Base-by-base conservation (phyloP, 1,140 invertebrate genomes). In the Bombus superbus region DNA sequence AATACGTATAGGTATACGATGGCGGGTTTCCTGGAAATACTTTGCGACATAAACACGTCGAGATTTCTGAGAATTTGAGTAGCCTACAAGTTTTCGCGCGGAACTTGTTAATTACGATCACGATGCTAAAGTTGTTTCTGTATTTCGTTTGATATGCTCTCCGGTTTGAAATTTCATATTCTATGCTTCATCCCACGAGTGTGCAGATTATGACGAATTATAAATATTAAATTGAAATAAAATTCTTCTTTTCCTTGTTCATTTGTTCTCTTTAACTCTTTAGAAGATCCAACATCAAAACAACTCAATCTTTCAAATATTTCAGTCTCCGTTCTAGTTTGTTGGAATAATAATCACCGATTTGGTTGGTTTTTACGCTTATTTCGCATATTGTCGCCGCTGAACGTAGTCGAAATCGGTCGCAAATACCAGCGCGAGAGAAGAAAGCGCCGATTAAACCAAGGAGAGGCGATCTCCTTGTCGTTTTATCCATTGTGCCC, bases 401-500 rank as follows among this genome's bases (percentile, higher is more conserved):
- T 35, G 32, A 35, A 28, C n/a, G 18, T 47, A 35, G 5, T 53
- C 25, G 74, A 25, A 22, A 57, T 35, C 4, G 47, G 22, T 59
- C 22, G 47, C 25, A 75, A 75, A 32, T 38, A 53, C n/a, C 47
- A 47, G 1, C 13, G 22, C 0, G 57, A 64, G 42, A 22, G 28
- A 47, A 44, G 57, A 42, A 32, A 42, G 25, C 57, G 57, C 22
- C 32, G 71, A 81, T 74, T 66, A 74, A 82, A 44, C 40, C 38
- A n/a, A 22, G 11, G n/a, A 62, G 80, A 73, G 64, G 64, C 71
- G 57, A 75, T 75, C 44, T 35, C 35, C 62, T 77, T 68, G 44
- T 62, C 38, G n/a, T 53, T 76, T 68, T 32, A 53, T 44, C 44
- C 59, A 57, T 76, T 76, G 38, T 83, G 81, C 73, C 73, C 73